Conservation (phyloP, 2,113 vertebrate species). For the Gymnorhina tibicen region DNA sequence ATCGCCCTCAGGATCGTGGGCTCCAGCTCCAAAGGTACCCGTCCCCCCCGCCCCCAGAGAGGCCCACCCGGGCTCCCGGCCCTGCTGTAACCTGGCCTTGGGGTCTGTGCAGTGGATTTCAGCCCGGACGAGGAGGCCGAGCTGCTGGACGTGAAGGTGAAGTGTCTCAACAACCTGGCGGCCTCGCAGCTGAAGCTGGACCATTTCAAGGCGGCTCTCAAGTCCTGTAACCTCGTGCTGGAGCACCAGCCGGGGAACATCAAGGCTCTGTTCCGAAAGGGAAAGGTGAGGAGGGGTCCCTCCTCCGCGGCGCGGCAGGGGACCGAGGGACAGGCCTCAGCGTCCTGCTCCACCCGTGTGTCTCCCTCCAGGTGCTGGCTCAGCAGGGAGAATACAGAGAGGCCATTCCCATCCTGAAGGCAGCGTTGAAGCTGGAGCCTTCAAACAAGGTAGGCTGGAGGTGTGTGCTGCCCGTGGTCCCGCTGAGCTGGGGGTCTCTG, state of each 20-base stretch:
- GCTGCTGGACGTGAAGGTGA: constrained; percentile 89
- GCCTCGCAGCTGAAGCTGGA: constrained; percentile 94
- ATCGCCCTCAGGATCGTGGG: constrained; percentile 86
- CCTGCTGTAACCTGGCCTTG: not conserved
- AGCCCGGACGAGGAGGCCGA: constrained; percentile 83
- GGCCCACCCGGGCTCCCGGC: not conserved
- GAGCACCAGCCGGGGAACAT: constrained; percentile 89
- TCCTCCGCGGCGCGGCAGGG: rapidly evolving
- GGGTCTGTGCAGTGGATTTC: constrained; percentile 81
- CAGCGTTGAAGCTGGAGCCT: constrained; percentile 91
- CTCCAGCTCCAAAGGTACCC: constrained; percentile 89
- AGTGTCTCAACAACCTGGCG: constrained; percentile 97
- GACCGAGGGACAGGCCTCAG: not conserved
- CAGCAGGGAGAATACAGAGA: constrained; percentile 89
- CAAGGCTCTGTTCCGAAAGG: constrained; percentile 95
- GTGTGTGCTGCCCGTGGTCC: rapidly evolving
- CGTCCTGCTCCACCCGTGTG: rapidly evolving
- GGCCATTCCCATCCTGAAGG: constrained; percentile 87
- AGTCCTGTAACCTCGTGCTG: constrained; percentile 87
- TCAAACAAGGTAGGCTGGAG: constrained; percentile 85
- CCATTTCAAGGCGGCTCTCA: constrained; percentile 88
- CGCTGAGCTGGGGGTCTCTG: not conserved
- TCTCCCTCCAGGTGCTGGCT: constrained; percentile 81
- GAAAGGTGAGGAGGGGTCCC: constrained; percentile 82
- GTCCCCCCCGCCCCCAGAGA: rapidly evolving